Evolutionary conservation across 1,140 invertebrate genomes (phyloP).

Genomic region (Anagrus nilaparvatae): DNA sequence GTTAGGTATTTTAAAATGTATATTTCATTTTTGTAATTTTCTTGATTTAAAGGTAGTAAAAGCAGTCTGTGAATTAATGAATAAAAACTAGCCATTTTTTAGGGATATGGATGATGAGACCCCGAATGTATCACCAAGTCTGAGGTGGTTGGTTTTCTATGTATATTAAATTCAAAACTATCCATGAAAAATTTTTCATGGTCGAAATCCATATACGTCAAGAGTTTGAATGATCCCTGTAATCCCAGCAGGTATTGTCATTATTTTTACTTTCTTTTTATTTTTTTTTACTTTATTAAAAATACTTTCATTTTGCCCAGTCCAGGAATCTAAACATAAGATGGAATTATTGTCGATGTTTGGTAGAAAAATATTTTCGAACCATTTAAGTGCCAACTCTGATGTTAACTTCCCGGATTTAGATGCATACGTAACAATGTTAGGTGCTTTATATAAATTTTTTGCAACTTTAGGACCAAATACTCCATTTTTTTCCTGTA

Average conservation of each 20-base stretch:
- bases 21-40: too few relatives aligned
- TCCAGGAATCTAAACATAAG: constrained; percentile 15
- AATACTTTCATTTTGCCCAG: too few relatives aligned
- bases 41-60: too few relatives aligned
- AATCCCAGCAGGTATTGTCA: constrained; percentile 12
- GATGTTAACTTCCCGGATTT: constrained; percentile 13
- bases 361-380: constrained; percentile 7
- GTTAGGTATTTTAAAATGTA: too few relatives aligned
- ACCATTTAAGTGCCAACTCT: constrained; percentile 4
- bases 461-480: constrained; percentile 15
- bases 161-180: constrained; percentile 12
- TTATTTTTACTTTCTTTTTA: constrained; percentile 5
- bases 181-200: constrained; percentile 14
- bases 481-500: constrained; percentile 15
- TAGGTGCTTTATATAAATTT: constrained; percentile 10
- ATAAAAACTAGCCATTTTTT: too few relatives aligned
- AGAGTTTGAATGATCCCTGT: constrained; percentile 14
- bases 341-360: neutral
- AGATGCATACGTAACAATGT: constrained; percentile 8
- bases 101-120: too few relatives aligned
- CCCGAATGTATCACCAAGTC: too few relatives aligned
- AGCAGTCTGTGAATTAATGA: too few relatives aligned
- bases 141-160: too few relatives aligned
- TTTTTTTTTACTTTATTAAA: neutral
- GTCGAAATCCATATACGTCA: constrained; percentile 14